A percentile compares a stretch with the other conserved stretches of the same genome.
Evolutionary conservation across 2,888 invertebrate species (phyloP).

Genomic region (Sarcophaga caerulescens): DNA sequence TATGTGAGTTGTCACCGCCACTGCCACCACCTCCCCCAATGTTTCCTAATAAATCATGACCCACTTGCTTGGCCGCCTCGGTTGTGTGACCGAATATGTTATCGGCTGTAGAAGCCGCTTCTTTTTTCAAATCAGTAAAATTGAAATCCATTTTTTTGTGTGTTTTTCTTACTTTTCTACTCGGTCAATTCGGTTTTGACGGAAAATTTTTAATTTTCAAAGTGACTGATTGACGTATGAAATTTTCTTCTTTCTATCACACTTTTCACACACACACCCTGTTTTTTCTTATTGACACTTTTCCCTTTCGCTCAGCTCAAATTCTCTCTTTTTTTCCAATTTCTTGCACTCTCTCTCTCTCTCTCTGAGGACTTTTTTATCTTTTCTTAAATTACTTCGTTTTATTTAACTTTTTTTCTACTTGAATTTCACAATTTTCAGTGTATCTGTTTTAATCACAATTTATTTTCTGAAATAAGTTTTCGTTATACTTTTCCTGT

Average conservation of each 20-base stretch:
- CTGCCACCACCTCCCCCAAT: conserved; percentile 35
- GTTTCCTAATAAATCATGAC: conserved; percentile 67
- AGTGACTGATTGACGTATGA: conserved; percentile 57
- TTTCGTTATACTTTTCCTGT: conserved; percentile 3
- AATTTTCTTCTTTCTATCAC: conserved; percentile 57
- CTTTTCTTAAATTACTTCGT: conserved; percentile 31
- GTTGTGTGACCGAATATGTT: conserved; percentile 72
- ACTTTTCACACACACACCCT: conserved; percentile 65
- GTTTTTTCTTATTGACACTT: conserved; percentile 46
- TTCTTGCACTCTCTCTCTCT: conserved; percentile 36
- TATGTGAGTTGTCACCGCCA: conserved; percentile 78
- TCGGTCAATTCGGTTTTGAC: conserved; percentile 26
- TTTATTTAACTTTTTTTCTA: conserved; percentile 29
- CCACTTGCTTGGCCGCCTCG: conserved; percentile 70
- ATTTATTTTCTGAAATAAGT: conserved; percentile 24
- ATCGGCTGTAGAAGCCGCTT: conserved; percentile 75
- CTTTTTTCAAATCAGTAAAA: conserved; percentile 77
- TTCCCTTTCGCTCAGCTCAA: conserved; percentile 35
- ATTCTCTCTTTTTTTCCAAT: conserved; percentile 36
- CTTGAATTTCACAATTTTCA: conserved; percentile 44
- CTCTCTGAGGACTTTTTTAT: conserved; percentile 56
- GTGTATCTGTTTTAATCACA: conserved; percentile 16
- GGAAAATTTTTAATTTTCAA: conserved; percentile 27
- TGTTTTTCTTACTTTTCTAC: conserved; percentile 10
- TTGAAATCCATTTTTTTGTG: conserved; percentile 76